A percentile compares a stretch with the other conserved stretches of the same genome.
phyloP scores from a whole-genome alignment of 2,888 invertebrate genomes.

The Tanypteryx hageni region DNA sequence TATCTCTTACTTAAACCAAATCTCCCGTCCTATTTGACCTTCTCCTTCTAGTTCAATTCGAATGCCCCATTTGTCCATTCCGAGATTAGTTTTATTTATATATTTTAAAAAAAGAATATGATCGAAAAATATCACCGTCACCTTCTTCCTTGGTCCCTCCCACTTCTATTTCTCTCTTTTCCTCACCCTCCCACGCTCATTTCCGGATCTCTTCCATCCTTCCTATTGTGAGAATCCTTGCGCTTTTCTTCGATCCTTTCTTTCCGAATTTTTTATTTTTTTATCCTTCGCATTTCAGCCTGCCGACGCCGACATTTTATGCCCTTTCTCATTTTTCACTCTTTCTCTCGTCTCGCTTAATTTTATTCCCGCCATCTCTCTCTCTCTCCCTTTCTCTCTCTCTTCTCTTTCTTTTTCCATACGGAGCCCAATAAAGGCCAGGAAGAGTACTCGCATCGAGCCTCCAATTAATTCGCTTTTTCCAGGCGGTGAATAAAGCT shows the following conservation, averaged over 20 bases:
- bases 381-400: background rate
- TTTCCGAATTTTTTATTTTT: slow-evolving; percentile 10
- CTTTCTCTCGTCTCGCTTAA: background rate
- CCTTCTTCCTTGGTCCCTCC: background rate
- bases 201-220: background rate
- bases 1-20: too few species aligned
- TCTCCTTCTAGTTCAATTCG: too few species aligned
- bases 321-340: background rate
- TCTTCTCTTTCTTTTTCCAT: background rate
- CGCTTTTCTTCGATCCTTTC: background rate
- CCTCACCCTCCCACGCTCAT: background rate
- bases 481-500: slow-evolving; percentile 18
- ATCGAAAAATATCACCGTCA: background rate
- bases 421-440: slow-evolving; percentile 3
- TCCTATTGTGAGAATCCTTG: background rate
- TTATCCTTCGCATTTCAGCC: background rate
- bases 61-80: too few species aligned
- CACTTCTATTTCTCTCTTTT: background rate
- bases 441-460: slow-evolving; percentile 21
- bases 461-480: slow-evolving; percentile 12
- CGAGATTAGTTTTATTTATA: too few species aligned
- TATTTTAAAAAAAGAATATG: too few species aligned
- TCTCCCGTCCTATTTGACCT: too few species aligned
- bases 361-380: background rate
- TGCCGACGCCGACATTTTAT: background rate